Base-by-base conservation (phyloP, 1,140 invertebrate species). In the Oppia nitens region DNA sequence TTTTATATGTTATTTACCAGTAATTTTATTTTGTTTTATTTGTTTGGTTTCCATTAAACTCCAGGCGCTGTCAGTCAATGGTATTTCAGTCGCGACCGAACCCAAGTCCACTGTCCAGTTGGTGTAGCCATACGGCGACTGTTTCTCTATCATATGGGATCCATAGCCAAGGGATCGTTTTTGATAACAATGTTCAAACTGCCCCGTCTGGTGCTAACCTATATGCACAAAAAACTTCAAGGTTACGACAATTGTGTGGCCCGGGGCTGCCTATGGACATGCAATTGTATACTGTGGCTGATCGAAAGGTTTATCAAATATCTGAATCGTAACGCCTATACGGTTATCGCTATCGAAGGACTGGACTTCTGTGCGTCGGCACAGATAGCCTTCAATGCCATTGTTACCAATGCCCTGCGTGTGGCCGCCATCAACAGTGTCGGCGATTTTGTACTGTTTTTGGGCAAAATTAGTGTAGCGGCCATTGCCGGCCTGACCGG, bases 381-480 rank as follows among this genome's bases (percentile, higher is more conserved):
- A 1, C 73, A 73, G 63, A 76, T 78, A 67, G 87, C 87, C 21
- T 91, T 89, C 74, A 79, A 79, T 66, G 82, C 85, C 0, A 77
- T 91, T 64, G 79, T 82, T 3, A 82, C 78, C 64, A 94, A 96
- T 73, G 84, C 83, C 2, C 68, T 94, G 45, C 81, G 90, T 77
- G 82, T 96, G 60, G 84, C 86, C 17, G 86, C 90, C 0, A 88
- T 97, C 53, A 95, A 96, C 72, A 86, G 87, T 65, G 79, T 95
- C 47, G 91, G 91, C 6, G 89, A 94, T 72, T 96, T 96, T 69
- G 84, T 96, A 53, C 75, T 97, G 9, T 93, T 97, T 68, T 71
- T 97, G 52, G 88, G 87, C 29, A 96, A 97, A 76, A 73, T 80
- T 14, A 82, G 84, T 67, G 83, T 89, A 3, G 85, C 92, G 40